Conservation (phyloP, 2,888 invertebrate species). For the Isotomurus palustris region DNA sequence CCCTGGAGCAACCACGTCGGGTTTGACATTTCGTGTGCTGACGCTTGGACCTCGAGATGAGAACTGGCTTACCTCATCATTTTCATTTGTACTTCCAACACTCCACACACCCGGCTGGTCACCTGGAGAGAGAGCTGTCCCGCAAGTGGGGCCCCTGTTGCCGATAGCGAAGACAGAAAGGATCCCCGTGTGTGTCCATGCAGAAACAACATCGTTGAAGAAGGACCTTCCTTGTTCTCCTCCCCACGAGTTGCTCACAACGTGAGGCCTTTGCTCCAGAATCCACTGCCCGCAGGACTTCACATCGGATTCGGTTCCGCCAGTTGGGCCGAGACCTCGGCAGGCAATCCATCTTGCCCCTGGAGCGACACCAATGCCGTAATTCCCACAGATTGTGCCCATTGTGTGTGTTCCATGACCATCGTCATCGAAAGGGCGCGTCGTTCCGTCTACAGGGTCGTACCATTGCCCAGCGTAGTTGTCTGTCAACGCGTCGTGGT, state of each 20-base stretch:
- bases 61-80: background rate
- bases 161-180: constrained; percentile 1
- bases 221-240: background rate
- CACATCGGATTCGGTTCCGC: background rate
- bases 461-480: background rate
- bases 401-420: constrained; percentile 1
- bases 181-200: background rate
- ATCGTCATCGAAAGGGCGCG: background rate
- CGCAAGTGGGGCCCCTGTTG: background rate
- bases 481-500: background rate
- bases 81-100: background rate
- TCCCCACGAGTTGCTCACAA: background rate
- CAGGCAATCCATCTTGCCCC: background rate
- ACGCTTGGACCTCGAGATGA: background rate
- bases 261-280: background rate
- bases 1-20: background rate
- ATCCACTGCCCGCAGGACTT: background rate
- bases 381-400: background rate
- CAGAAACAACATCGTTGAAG: background rate
- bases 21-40: background rate
- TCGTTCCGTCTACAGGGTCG: background rate
- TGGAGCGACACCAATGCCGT: constrained; percentile 1
- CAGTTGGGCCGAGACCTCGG: background rate
- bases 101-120: background rate
- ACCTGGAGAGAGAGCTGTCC: background rate